Conservation (phyloP, 2,113 vertebrate genomes). For the Symphodus melops region DNA sequence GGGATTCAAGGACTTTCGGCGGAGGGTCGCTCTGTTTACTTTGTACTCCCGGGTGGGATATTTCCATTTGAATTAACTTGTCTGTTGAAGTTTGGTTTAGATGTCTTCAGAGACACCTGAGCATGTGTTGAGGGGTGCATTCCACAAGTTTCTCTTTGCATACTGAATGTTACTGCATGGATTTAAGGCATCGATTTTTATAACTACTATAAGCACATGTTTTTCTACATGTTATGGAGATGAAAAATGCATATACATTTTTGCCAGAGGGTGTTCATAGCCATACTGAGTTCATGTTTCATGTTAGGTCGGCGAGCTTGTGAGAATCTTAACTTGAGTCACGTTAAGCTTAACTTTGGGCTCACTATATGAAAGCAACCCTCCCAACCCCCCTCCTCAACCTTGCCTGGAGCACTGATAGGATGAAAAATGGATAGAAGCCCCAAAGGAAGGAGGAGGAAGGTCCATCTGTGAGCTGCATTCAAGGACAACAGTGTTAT, state of each 20-base stretch:
- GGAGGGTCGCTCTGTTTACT: conserved; percentile 60
- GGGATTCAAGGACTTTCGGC: conserved; percentile 65
- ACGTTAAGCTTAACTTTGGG: conserved; percentile 55
- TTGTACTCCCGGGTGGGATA: conserved; percentile 64
- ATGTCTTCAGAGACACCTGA: conserved; percentile 39
- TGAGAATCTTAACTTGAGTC: conserved; percentile 38
- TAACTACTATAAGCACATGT: no score
- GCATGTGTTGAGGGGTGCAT: background rate
- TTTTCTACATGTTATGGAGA: no score
- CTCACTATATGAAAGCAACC: conserved; percentile 39
- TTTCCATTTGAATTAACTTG: conserved; percentile 71
- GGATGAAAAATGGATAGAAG: conserved; percentile 76
- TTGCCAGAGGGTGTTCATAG: conserved; percentile 9
- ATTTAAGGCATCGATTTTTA: background rate
- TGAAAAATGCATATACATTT: no score
- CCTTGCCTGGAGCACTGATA: conserved; percentile 70
- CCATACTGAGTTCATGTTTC: background rate
- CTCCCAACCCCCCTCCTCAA: conserved; percentile 16
- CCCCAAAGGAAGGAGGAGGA: conserved; percentile 65
- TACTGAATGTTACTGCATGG: background rate
- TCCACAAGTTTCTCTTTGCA: background rate
- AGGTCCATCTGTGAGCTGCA: conserved; percentile 78
- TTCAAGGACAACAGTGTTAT: conserved; percentile 82
- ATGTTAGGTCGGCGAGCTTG: conserved; percentile 13
- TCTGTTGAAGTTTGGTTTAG: conserved; percentile 20